Percentiles rank a stretch among this genome's conserved stretches.
Evolutionary conservation across 2,113 vertebrate species (phyloP).

Genomic region (Syngnathus scovelli): DNA sequence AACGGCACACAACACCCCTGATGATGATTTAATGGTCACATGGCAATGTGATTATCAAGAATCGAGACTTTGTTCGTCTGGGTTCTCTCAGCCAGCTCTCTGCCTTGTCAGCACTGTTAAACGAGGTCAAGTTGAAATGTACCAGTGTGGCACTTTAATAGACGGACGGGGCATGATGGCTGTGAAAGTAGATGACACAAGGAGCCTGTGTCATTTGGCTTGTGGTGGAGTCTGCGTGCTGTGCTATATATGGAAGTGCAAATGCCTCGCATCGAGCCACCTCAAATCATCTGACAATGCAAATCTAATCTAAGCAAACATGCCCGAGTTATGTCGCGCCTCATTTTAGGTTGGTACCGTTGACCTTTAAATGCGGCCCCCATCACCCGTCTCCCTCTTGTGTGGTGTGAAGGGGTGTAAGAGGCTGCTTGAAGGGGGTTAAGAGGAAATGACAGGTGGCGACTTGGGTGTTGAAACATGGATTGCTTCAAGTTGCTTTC

Average conservation of each 20-base stretch:
- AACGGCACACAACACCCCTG: conserved; percentile 60
- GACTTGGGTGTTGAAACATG: conserved; percentile 51
- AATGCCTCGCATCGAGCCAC: conserved; percentile 30
- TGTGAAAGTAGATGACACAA: conserved; percentile 27
- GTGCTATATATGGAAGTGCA: conserved; percentile 50
- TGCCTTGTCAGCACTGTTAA: conserved; percentile 42
- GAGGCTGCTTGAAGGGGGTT: conserved; percentile 14
- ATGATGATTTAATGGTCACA: conserved; percentile 59
- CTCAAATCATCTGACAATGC: conserved; percentile 61
- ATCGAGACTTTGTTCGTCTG: conserved; percentile 46
- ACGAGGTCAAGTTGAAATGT: conserved; percentile 22
- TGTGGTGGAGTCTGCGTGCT: conserved; percentile 17
- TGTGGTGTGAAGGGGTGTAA: conserved; percentile 12
- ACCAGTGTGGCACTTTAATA: conserved; percentile 33
- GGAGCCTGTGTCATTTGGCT: conserved; percentile 24
- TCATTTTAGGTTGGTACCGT: conserved; percentile 52
- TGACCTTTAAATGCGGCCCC: conserved; percentile 36
- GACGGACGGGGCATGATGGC: conserved; percentile 10
- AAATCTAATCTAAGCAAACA: conserved; percentile 63
- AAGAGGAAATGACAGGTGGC: conserved; percentile 51
- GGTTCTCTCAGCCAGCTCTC: conserved; percentile 33
- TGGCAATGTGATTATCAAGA: conserved; percentile 67
- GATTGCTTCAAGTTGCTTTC: conserved; percentile 52
- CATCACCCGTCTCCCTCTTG: conserved; percentile 9
- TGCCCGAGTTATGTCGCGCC: conserved; percentile 49